phyloP scores from a whole-genome alignment of 2,888 invertebrate genomes.

The Pandemis cinnamomeana region DNA sequence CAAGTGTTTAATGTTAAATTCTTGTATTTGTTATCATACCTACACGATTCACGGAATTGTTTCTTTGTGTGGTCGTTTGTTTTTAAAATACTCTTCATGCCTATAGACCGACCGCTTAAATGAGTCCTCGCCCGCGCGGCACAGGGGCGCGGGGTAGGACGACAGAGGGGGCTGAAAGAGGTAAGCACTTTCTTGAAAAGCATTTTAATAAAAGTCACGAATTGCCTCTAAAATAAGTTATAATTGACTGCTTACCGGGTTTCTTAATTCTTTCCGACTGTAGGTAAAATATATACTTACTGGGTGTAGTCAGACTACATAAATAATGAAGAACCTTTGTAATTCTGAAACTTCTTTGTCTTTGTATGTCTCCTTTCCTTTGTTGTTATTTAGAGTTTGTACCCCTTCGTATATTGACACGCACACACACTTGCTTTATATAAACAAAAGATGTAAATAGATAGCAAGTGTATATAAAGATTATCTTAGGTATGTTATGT shows the following conservation, averaged over 20 bases:
- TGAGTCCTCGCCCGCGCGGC: too few relatives aligned
- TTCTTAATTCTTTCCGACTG: too few relatives aligned
- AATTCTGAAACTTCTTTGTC: background rate
- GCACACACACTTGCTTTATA: constrained; percentile 1
- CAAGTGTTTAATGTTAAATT: constrained; percentile 25
- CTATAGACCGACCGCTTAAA: background rate
- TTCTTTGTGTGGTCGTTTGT: constrained; percentile 31
- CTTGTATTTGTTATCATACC: constrained; percentile 29
- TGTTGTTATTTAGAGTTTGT: background rate
- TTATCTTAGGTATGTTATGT: background rate
- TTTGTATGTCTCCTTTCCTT: background rate
- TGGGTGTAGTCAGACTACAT: background rate
- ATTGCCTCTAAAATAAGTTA: background rate
- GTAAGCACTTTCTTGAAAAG: background rate
- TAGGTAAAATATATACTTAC: background rate
- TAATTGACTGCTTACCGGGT: too few relatives aligned
- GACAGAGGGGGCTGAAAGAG: too few relatives aligned
- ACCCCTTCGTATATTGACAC: background rate
- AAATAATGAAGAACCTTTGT: background rate
- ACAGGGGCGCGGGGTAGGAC: too few relatives aligned
- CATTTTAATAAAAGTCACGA: background rate
- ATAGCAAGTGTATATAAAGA: background rate
- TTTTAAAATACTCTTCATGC: constrained; percentile 12
- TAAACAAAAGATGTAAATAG: background rate
- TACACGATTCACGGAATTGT: constrained; percentile 30